These are phyloP conservation scores for Conistra vaccinii DNA, from an alignment of 2,888 invertebrate genomes.

Conservation along the genomic window DNA sequence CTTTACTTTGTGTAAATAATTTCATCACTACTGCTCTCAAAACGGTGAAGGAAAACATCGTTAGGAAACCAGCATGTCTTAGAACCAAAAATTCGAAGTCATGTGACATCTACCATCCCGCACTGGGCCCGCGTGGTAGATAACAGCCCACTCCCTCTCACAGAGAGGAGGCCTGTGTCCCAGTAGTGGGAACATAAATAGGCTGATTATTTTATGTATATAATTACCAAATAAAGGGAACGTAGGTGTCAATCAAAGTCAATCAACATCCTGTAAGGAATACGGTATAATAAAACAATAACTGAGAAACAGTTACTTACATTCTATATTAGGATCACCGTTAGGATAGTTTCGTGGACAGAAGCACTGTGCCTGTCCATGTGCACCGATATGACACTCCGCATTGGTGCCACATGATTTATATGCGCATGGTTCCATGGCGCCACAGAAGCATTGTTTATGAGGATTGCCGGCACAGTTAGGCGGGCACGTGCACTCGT, in stretches of 20 bases:
- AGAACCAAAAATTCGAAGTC: no score
- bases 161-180: no score
- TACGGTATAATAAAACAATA: constrained; percentile 22
- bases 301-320: constrained; percentile 90
- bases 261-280: constrained; percentile 11
- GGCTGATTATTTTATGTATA: not conserved
- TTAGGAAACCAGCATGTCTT: no score
- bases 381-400: constrained; percentile 93
- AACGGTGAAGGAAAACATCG: no score
- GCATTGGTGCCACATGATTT: constrained; percentile 96
- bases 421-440: constrained; percentile 94
- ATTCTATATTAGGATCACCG: constrained; percentile 96
- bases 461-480: constrained; percentile 96
- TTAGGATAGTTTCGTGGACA: constrained; percentile 95
- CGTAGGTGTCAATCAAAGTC: not conserved
- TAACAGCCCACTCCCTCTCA: no score
- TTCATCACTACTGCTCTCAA: no score
- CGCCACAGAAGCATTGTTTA: constrained; percentile 95
- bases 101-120: no score
- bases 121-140: no score
- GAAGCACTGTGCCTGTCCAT: constrained; percentile 94
- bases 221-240: not conserved
- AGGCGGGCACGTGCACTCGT: constrained; percentile 95
- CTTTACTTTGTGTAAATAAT: no score
- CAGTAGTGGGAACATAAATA: no score